Evolutionary conservation across 2,888 invertebrate genomes (phyloP).

Genomic region (Priocnemis perturbator): DNA sequence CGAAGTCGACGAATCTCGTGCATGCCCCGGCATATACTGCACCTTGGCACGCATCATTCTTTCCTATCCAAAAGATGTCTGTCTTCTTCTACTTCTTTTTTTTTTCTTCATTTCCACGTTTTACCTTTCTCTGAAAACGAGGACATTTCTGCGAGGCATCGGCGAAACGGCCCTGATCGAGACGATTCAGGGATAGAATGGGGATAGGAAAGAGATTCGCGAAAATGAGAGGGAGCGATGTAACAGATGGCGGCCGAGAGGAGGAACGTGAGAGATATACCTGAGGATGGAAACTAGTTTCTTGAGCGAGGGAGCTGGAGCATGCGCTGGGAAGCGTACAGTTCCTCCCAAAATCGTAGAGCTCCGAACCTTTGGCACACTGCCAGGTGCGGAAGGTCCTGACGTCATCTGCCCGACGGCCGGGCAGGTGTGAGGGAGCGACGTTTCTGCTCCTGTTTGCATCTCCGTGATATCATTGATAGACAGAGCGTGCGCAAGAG

Average conservation of each 20-base stretch:
- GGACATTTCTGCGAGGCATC: conserved; percentile 30
- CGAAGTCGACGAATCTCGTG: conserved; percentile 46
- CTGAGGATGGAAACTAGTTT: background rate
- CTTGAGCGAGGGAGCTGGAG: background rate
- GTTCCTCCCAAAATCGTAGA: too few species aligned
- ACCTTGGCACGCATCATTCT: conserved; percentile 43
- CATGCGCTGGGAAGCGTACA: background rate
- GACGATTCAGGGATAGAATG: background rate
- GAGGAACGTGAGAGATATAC: background rate
- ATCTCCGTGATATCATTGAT: background rate
- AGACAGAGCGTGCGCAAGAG: background rate
- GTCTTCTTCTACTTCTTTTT: conserved; percentile 13
- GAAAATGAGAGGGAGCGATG: too few species aligned
- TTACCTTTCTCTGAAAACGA: background rate
- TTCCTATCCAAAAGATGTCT: background rate
- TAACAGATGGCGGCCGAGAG: too few species aligned
- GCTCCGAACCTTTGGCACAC: too few species aligned
- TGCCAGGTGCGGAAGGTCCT: background rate
- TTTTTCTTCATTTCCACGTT: background rate
- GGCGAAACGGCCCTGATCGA: conserved; percentile 10
- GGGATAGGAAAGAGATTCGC: too few species aligned
- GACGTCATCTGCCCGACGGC: conserved; percentile 1
- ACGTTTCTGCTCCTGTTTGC: background rate
- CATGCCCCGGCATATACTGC: conserved; percentile 49
- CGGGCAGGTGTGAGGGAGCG: background rate